Evolutionary conservation across 2,888 invertebrate species (phyloP).

Genomic region (Nomada hirtipes): DNA sequence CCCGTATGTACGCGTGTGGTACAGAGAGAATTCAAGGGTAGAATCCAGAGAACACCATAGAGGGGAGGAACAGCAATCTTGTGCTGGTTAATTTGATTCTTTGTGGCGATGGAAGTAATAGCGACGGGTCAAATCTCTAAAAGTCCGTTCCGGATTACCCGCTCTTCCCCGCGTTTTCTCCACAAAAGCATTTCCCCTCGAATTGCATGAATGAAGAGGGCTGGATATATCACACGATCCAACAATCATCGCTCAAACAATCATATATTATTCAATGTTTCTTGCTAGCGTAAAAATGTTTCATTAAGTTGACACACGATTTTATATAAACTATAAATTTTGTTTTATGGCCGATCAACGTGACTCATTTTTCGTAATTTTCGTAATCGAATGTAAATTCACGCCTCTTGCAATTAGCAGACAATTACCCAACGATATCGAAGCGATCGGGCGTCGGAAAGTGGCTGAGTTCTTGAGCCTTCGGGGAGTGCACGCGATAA

Average conservation of each 20-base stretch:
- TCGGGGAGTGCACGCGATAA: slow-evolving; percentile 60
- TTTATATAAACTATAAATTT: not conserved
- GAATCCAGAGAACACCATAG: not conserved
- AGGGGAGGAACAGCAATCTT: slow-evolving; percentile 71
- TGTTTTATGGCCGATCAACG: not conserved
- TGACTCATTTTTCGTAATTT: not conserved
- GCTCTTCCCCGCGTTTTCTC: slow-evolving; percentile 62
- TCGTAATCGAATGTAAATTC: not conserved
- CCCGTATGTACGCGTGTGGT: slow-evolving; percentile 21
- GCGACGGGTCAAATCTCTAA: slow-evolving; percentile 77
- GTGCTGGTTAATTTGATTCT: slow-evolving; percentile 79
- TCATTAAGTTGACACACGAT: not conserved
- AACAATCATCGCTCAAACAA: not conserved
- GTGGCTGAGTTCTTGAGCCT: slow-evolving; percentile 22
- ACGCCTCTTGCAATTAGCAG: not conserved
- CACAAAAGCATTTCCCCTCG: slow-evolving; percentile 26
- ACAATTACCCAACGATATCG: not conserved
- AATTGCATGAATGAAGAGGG: slow-evolving; percentile 13
- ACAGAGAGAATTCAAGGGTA: slow-evolving; percentile 22
- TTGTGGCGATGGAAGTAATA: slow-evolving; percentile 80
- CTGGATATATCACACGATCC: not conserved
- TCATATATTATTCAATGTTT: not conserved
- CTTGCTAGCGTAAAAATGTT: not conserved
- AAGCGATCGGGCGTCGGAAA: not conserved
- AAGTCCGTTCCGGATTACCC: slow-evolving; percentile 79